Conservation (phyloP, 2,113 vertebrate species). For the Glaucidium brasilianum region DNA sequence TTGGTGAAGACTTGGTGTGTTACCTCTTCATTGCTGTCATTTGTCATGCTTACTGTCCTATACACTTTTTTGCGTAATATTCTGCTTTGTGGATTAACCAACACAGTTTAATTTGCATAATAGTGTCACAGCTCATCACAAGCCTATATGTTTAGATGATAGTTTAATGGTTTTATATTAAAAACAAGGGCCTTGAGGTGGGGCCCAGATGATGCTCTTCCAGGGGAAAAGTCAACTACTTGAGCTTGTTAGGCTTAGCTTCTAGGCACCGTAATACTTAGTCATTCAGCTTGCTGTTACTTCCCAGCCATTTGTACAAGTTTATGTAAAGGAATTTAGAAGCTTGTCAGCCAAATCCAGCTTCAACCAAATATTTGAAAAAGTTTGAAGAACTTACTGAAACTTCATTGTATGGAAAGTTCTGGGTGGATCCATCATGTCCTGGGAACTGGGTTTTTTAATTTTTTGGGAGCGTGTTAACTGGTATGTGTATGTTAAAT, state of each 20-base stretch:
- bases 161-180: not conserved
- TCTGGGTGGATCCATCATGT: not conserved
- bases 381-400: not conserved
- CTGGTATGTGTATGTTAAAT: not conserved
- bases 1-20: not conserved
- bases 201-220: not conserved
- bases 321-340: not conserved
- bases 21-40: not conserved
- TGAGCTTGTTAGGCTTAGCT: not conserved
- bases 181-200: not conserved
- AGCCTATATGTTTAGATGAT: not conserved
- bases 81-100: not conserved
- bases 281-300: not conserved
- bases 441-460: not conserved
- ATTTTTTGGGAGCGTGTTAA: not conserved
- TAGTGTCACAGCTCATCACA: not conserved
- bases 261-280: not conserved
- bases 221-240: not conserved
- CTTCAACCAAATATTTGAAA: not conserved
- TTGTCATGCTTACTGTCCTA: not conserved
- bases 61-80: not conserved
- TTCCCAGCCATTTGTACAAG: not conserved
- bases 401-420: not conserved
- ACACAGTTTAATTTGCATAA: not conserved
- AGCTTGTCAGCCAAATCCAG: not conserved